Percentiles rank a stretch among this genome's conserved stretches.
Conservation (phyloP, 2,888 invertebrate species). For the Cybosia mesomella region DNA sequence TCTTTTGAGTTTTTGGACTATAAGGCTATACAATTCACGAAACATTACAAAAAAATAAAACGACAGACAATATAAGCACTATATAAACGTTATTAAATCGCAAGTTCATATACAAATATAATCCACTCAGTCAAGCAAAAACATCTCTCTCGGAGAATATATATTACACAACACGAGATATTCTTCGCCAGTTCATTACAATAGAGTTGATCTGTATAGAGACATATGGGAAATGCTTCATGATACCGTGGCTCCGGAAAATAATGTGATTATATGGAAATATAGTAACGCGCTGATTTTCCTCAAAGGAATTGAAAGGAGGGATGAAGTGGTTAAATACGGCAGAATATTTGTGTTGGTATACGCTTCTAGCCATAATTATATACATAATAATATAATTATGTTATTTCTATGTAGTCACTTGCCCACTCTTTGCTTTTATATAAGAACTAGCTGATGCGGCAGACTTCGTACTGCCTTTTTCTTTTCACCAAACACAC, state of each 20-base stretch:
- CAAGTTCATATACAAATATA: slow-evolving; percentile 3
- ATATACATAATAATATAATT: background rate
- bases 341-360: slow-evolving; percentile 18
- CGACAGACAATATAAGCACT: background rate
- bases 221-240: slow-evolving; percentile 31
- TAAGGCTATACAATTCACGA: no score
- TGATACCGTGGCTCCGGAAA: slow-evolving; percentile 48
- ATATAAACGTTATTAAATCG: background rate
- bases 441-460: no score
- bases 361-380: background rate
- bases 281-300: slow-evolving; percentile 74
- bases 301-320: slow-evolving; percentile 51
- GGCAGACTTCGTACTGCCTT: no score
- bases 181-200: slow-evolving; percentile 25
- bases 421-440: background rate
- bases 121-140: slow-evolving; percentile 5
- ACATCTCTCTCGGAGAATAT: slow-evolving; percentile 1
- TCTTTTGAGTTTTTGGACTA: no score
- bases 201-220: slow-evolving; percentile 21
- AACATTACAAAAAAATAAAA: background rate
- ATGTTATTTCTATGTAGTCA: background rate
- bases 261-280: slow-evolving; percentile 71
- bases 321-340: slow-evolving; percentile 29
- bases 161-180: slow-evolving; percentile 10
- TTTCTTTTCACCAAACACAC: no score